Evolutionary conservation across 2,113 vertebrate species (phyloP).

Genomic region (Leiothrix lutea): DNA sequence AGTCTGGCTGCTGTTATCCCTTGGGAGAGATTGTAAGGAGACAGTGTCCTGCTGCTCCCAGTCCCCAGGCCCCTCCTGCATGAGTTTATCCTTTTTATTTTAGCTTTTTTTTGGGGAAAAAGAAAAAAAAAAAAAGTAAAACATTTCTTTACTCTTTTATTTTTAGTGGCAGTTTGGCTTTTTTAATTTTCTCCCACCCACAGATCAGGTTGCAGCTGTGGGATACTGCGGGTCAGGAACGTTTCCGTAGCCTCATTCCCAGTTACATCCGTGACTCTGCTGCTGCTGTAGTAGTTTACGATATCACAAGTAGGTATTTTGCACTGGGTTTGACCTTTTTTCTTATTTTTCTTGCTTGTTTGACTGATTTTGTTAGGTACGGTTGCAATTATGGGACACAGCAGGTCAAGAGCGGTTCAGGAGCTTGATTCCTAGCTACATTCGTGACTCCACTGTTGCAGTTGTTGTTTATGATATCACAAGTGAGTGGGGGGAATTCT

Average conservation of each 20-base stretch:
- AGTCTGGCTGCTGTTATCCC: background rate
- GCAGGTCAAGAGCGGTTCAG: constrained; percentile 92
- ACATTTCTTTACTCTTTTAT: constrained; percentile 49
- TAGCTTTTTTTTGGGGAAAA: background rate
- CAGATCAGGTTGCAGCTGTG: constrained; percentile 99
- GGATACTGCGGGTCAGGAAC: constrained; percentile 98
- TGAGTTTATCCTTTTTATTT: constrained; percentile 37
- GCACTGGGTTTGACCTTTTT: constrained; percentile 69
- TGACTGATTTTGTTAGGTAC: constrained; percentile 86
- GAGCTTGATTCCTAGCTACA: constrained; percentile 95
- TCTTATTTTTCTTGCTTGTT: constrained; percentile 80
- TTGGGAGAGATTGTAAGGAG: background rate
- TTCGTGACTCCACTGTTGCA: constrained; percentile 92
- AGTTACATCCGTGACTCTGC: constrained; percentile 99
- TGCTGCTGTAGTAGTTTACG: constrained; percentile 97
- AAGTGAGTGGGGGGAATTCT: constrained; percentile 88
- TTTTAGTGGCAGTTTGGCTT: constrained; percentile 70
- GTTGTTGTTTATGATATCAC: constrained; percentile 95
- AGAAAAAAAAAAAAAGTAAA: background rate
- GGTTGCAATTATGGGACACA: constrained; percentile 93
- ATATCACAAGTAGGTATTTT: constrained; percentile 98
- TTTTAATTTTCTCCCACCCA: constrained; percentile 78
- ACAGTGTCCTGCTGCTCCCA: constrained; percentile 33
- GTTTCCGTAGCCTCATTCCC: constrained; percentile 99
- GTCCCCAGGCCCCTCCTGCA: constrained; percentile 45